Base-by-base conservation (phyloP, 2,888 invertebrate genomes). In the Pteria penguin region DNA sequence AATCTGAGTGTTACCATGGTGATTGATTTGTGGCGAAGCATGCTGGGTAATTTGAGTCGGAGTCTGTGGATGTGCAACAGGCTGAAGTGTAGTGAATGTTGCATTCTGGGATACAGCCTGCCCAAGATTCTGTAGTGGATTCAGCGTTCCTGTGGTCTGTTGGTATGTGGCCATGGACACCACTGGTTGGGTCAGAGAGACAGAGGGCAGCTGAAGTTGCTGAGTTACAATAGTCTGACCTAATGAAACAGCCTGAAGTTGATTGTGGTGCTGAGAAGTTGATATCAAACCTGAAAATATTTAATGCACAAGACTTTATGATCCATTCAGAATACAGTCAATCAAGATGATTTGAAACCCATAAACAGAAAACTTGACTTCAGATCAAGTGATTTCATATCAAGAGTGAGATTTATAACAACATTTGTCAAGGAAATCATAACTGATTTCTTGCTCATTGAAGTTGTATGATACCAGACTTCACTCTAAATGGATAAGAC, bases 181-280 rank as follows among this genome's bases (percentile, higher is more conserved):
- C 2, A 85, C 81, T 24, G 86, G 85, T 69, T 86, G 88, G 45
- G 81, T 84, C 31, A 85, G 61, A 11, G 83, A 75, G 31, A 81
- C 83, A 26, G 84, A 79, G 55, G 86, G 84, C 45, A 87, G 76
- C 79, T 89, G 88, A 45, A 86, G 11, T 18, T 45, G 45, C 18
- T 45, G 45, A 0, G 45, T 14, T 18, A 45, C 45, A 14, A 45
- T 14, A 45, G 8, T 45, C 45, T 45, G 45, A 45, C 11, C 8
- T 18, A 45, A 18, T 14, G 45, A 45, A 0, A 45, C 45, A 14
- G 45, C 18, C 18, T 8, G 45, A 14, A 45, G 8, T 45, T 8
- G 8, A 18, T 18, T 45, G 18, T 45, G 45, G 8, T 45, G 45
- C 18, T 45, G 45, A 45, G 45, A 8, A 45, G 8, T 45, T 45